Evolutionary conservation across 2,113 vertebrate species (phyloP), one percentile per base, ranked within the genome.

Genomic region (Brachyhypopomus gauderio): DNA sequence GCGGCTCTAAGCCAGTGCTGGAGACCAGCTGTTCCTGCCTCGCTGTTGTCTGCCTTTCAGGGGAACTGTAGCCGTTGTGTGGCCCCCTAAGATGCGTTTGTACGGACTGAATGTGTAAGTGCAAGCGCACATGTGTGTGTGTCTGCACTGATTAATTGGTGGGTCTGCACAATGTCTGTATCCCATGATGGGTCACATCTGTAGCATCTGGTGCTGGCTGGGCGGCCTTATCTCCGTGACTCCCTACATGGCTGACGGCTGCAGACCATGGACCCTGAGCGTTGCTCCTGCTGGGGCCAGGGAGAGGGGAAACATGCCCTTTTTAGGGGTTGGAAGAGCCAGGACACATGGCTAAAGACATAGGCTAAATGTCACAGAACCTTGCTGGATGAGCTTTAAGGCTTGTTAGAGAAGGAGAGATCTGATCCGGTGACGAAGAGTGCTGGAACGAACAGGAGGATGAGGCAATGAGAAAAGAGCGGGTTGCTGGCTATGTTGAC

Each of bases 11-110:
- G 59, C 59, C 71, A 56, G 48, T 22, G 17, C 22, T 73, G 70
- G 20, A 52, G 63, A 63, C 79, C 83, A 82, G 83, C 83, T 85
- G 79, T 82, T 78, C 12, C 14, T 82, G 72, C 78, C 75, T 78
- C 63, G 75, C 23, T 75, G 76, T 27, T 23, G 71, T 78, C 84
- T 82, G 80, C 41, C 79, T 85, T 85, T 75, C 64, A 76, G 56
- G 72, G 27, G 75, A 78, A 72, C 56, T 64, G 71, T 74, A 75
- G 30, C 59, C 70, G 70, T 73, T 73, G 25, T 27, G 63, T 60
- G 55, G 78, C 78, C 78, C 63, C 59, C 25, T 25, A 64, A 64
- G 78, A 80, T 80, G 59, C 73, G 78, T 73, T 80, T 73, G 78
- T 41, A 80, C 41, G 73, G 25, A 64, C n/a, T 75, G 22, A 71